Evolutionary conservation across 2,113 vertebrate genomes (phyloP), one percentile per base, ranked within the genome.

Genomic region (Rhinoderma darwinii): DNA sequence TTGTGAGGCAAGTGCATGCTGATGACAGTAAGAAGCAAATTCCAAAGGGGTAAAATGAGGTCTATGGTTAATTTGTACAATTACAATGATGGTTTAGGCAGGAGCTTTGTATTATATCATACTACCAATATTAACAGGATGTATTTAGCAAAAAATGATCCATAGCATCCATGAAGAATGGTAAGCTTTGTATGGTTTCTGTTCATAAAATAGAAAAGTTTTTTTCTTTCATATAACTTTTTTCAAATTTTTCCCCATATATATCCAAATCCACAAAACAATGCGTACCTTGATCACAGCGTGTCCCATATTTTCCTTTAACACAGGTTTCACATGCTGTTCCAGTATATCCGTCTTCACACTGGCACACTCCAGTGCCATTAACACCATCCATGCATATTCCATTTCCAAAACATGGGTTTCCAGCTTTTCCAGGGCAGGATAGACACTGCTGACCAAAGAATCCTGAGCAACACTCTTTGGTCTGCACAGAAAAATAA

Each of bases 231-330:
- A 11, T 47, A 12, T 47, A 47, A 5, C 44, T 47, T 47, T 47
- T 47, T 47, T 12, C 44, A 47, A 47, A 47, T 47, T n/a, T 14
- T 68, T 35, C 1, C 6, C 25, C 30, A 18, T 35, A 5, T 7
- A 70, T 12, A 22, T 68, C 12, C 63, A 30, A 11, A 68, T 2
- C 6, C 10, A 14, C 14, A 27, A 11, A 22, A 18, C 17, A 39
- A 3, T 30, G 6, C 5, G 68, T 89, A 97, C 98, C 97, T 96
- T 99, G 98, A 75, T 97, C 96, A 0, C 98, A 99, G 92, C 92
- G 94, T 73, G 9, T 59, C 15, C 97, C 94, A 0, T 97, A 99
- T 89, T 89, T 96, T 77, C 95, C 95, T 0, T 70, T 0, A 0
- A 41, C 0, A 80, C 98, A 99, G 27, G 72, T 93, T 88, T 99